Percentiles rank a stretch among this genome's conserved stretches.
phyloP scores from a whole-genome alignment of 2,888 invertebrate species.

The Julus scandinavius region DNA sequence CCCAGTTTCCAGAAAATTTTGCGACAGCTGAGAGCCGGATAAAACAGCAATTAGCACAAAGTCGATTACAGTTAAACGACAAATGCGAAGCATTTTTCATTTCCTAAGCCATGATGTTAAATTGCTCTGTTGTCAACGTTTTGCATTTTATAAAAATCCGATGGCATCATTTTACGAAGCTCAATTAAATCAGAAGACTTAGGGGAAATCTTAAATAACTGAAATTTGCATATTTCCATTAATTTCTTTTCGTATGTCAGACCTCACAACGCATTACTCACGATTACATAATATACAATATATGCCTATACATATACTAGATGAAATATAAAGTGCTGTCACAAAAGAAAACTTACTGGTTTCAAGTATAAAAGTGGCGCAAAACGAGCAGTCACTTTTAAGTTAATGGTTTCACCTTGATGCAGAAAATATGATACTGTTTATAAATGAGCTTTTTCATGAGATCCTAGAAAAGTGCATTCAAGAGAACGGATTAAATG shows the following conservation, averaged over 20 bases:
- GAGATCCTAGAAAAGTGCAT: neutral
- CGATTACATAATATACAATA: neutral
- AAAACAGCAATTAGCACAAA: slow-evolving; percentile 15
- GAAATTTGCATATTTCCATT: slow-evolving; percentile 11
- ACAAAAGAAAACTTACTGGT: neutral
- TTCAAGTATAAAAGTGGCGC: neutral
- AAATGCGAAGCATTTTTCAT: slow-evolving; percentile 7
- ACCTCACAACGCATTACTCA: neutral
- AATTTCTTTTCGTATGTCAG: neutral
- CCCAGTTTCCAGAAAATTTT: neutral
- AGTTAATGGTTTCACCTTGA: neutral
- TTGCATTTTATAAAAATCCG: neutral
- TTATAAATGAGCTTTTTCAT: neutral
- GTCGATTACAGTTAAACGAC: slow-evolving; percentile 16
- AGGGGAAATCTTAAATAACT: slow-evolving; percentile 9
- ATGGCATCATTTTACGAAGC: neutral
- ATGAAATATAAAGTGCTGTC: slow-evolving; percentile 21
- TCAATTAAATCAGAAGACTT: neutral
- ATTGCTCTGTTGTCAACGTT: neutral
- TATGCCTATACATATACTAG: too few species aligned
- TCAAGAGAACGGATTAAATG: slow-evolving; percentile 35
- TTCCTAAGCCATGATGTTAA: neutral
- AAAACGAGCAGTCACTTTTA: neutral
- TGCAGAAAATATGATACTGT: neutral
- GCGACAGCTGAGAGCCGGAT: slow-evolving; percentile 20